Evolutionary conservation across 2,113 vertebrate genomes (phyloP).

Genomic region (Plotosus lineatus): DNA sequence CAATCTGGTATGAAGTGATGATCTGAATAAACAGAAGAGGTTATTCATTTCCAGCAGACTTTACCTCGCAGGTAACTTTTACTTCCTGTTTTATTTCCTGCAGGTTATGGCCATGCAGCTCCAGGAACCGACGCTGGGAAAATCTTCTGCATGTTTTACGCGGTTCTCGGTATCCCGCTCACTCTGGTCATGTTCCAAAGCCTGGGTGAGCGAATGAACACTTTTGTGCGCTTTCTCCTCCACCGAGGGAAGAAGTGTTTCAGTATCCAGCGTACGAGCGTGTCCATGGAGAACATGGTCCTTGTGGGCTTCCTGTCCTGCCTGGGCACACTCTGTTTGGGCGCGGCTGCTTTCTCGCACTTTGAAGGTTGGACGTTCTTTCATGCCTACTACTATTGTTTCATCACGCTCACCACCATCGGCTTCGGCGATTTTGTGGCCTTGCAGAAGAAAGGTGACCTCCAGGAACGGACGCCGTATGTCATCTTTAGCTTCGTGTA

Average conservation of each 20-base stretch:
- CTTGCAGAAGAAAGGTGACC: constrained; percentile 90
- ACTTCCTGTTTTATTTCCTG: constrained; percentile 22
- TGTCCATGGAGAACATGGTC: constrained; percentile 96
- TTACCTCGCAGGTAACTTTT: neutral
- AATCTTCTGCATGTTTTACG: constrained; percentile 98
- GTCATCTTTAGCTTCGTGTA: constrained; percentile 98
- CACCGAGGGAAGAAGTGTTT: constrained; percentile 85
- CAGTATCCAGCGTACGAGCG: constrained; percentile 79
- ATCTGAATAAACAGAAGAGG: neutral
- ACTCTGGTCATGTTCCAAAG: constrained; percentile 98
- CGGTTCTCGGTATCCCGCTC: constrained; percentile 92
- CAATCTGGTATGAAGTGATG: neutral
- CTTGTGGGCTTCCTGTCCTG: constrained; percentile 91
- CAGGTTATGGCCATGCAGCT: constrained; percentile 93
- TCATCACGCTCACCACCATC: constrained; percentile 97
- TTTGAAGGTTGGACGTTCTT: constrained; percentile 98
- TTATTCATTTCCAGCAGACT: neutral
- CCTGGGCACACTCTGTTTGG: constrained; percentile 87
- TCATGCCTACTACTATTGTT: constrained; percentile 97
- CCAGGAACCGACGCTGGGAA: constrained; percentile 93
- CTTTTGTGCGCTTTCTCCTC: constrained; percentile 84
- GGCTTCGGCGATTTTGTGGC: constrained; percentile 98
- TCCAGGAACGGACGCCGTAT: constrained; percentile 92
- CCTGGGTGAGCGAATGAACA: constrained; percentile 95
- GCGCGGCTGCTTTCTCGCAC: constrained; percentile 87